Conservation (phyloP, 2,113 vertebrate genomes). For the Arothron firmamentum region DNA sequence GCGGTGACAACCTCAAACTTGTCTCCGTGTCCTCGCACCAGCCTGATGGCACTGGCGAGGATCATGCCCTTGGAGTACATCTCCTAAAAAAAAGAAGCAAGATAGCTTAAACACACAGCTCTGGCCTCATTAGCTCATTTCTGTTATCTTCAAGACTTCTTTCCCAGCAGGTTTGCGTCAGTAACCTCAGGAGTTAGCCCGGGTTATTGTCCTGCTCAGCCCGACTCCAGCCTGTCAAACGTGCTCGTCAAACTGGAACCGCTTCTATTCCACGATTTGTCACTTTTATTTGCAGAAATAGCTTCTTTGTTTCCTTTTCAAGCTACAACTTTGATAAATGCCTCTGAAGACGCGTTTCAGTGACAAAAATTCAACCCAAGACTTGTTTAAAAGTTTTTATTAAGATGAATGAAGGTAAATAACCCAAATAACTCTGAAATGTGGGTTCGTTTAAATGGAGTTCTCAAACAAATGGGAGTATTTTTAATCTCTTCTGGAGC, state of each 20-base stretch:
- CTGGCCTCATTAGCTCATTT: too few species aligned
- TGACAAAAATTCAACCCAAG: not conserved
- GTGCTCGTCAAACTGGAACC: conserved; percentile 39
- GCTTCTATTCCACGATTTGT: conserved; percentile 25
- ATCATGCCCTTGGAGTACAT: conserved; percentile 96
- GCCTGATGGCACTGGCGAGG: conserved; percentile 80
- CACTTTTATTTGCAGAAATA: conserved; percentile 45
- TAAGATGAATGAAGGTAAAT: not conserved
- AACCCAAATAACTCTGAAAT: conserved; percentile 2
- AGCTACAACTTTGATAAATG: conserved; percentile 46
- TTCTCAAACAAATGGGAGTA: too few species aligned
- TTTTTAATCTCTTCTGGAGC: too few species aligned
- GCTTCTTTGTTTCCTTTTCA: conserved; percentile 36
- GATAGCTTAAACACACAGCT: not conserved
- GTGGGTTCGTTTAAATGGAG: not conserved
- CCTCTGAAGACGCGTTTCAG: conserved; percentile 3
- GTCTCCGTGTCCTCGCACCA: conserved; percentile 82
- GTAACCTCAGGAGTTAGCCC: conserved; percentile 28
- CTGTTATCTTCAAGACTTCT: too few species aligned
- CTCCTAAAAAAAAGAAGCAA: conserved; percentile 74
- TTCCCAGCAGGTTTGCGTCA: conserved; percentile 31
- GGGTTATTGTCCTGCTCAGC: conserved; percentile 18
- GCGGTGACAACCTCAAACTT: conserved; percentile 91
- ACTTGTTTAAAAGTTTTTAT: too few species aligned
- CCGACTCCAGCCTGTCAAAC: conserved; percentile 34